A percentile compares a stretch with the other conserved stretches of the same genome.
Conservation (phyloP, 2,113 vertebrate genomes). For the Fregata magnificens region DNA sequence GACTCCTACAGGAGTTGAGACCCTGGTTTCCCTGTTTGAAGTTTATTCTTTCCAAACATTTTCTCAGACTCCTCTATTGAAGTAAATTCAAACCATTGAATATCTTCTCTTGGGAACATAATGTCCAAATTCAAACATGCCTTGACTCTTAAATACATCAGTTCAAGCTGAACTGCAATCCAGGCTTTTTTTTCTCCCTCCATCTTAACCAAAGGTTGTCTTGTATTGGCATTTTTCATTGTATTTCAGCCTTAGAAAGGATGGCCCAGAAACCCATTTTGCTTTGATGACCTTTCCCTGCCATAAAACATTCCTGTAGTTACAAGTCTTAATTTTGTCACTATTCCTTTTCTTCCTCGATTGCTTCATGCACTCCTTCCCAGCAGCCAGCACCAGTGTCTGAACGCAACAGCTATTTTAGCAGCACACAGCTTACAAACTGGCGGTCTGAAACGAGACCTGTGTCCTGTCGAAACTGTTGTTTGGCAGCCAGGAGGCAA, state of each 20-base stretch:
- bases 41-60: neutral
- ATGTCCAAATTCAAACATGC: neutral
- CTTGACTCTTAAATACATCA: neutral
- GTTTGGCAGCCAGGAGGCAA: neutral
- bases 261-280: neutral
- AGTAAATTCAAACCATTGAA: neutral
- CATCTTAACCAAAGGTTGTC: neutral
- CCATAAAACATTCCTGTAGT: neutral
- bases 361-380: neutral
- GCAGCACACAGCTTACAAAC: neutral
- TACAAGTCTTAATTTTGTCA: neutral
- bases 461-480: neutral
- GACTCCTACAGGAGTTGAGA: neutral
- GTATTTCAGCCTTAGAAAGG: neutral
- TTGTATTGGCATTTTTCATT: neutral
- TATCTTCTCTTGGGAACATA: neutral
- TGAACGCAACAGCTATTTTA: neutral
- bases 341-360: neutral
- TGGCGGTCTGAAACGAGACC: neutral
- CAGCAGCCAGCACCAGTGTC: neutral
- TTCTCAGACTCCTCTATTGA: neutral
- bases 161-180: neutral
- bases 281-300: neutral
- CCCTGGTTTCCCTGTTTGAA: neutral
- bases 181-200: neutral